phyloP scores from a whole-genome alignment of 2,888 invertebrate genomes.

The Eucriotettix oculatus region DNA sequence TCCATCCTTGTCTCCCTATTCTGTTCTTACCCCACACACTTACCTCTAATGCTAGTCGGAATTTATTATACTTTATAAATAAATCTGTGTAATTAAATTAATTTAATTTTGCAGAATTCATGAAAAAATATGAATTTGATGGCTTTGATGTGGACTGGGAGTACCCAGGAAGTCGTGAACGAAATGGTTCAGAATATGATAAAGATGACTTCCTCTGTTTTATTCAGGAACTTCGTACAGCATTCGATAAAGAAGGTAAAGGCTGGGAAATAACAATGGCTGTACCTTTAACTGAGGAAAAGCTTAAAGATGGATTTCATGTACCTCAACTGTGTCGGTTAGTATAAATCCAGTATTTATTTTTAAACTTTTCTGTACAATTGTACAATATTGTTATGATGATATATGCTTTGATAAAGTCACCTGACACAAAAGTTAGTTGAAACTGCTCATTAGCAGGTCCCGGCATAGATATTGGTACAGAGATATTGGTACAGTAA shows the following conservation, averaged over 20 bases:
- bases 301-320: conserved; percentile 77
- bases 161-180: conserved; percentile 74
- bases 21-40: no score
- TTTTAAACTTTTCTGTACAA: neutral
- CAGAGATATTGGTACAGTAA: no score
- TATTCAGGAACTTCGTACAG: conserved; percentile 62
- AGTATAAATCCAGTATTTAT: neutral
- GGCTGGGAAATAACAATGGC: conserved; percentile 83
- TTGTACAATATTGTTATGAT: no score
- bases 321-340: conserved; percentile 78
- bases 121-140: conserved; percentile 62
- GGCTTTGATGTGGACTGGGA: conserved; percentile 84
- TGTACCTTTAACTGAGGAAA: conserved; percentile 72
- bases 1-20: no score
- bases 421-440: no score
- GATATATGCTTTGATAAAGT: no score
- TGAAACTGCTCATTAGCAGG: no score
- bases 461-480: no score
- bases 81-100: neutral
- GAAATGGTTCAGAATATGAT: conserved; percentile 68
- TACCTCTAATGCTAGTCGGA: no score
- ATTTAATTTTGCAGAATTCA: conserved; percentile 35
- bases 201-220: conserved; percentile 69
- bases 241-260: conserved; percentile 54
- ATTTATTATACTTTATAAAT: no score